These are phyloP conservation scores for Leucophenga maculata DNA, from an alignment of 2,888 invertebrate species.

Conservation along the genomic window DNA sequence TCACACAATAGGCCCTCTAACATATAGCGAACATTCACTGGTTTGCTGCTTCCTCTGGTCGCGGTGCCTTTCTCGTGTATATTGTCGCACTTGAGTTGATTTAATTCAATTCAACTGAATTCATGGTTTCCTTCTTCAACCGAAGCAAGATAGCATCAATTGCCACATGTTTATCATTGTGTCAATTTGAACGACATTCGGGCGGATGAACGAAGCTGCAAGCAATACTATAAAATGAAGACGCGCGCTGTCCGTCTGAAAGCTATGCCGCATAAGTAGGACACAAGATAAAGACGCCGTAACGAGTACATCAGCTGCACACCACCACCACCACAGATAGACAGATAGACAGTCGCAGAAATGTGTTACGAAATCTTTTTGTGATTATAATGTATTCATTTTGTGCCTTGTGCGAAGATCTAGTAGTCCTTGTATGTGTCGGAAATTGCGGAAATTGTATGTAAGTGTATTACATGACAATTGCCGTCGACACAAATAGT, in stretches of 20 bases:
- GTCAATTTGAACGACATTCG: constrained; percentile 48
- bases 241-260: neutral
- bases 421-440: constrained; percentile 25
- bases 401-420: constrained; percentile 8
- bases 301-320: too few species aligned
- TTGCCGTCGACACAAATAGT: constrained; percentile 37
- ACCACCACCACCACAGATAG: too few species aligned
- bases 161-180: constrained; percentile 67
- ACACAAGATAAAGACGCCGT: neutral
- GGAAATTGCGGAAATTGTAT: constrained; percentile 59
- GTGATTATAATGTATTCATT: constrained; percentile 22
- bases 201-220: constrained; percentile 16
- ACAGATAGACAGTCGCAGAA: neutral
- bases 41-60: neutral
- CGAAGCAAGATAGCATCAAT: constrained; percentile 62
- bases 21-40: neutral
- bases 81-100: constrained; percentile 64
- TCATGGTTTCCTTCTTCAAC: constrained; percentile 46
- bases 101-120: constrained; percentile 67
- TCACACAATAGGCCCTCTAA: constrained; percentile 12
- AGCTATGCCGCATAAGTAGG: constrained; percentile 11
- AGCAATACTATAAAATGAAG: neutral
- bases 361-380: constrained; percentile 15
- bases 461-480: constrained; percentile 58
- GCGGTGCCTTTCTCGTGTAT: too few species aligned